Evolutionary conservation across 2,888 invertebrate genomes (phyloP).

Genomic region (Lapara coniferarum): DNA sequence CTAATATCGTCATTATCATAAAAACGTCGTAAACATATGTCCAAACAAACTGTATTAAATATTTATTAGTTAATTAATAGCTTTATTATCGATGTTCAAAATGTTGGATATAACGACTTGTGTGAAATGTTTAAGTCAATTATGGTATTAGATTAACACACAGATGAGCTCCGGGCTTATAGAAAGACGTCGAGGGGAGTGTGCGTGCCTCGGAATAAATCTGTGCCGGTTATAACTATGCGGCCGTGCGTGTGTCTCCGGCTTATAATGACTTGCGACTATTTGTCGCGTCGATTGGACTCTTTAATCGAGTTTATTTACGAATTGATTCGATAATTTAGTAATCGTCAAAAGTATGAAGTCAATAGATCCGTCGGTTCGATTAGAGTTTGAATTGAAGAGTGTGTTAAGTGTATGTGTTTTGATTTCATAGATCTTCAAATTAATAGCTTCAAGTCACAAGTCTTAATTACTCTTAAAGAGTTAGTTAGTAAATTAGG

Average conservation of each 20-base stretch:
- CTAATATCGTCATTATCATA: neutral
- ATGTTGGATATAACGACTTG: conserved; percentile 41
- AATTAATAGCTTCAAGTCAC: no score
- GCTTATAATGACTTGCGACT: conserved; percentile 19
- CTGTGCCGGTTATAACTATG: conserved; percentile 3
- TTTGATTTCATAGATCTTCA: no score
- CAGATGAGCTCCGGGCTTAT: conserved; percentile 62
- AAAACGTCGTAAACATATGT: neutral
- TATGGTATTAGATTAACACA: conserved; percentile 73
- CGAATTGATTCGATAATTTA: neutral
- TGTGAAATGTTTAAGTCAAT: conserved; percentile 45
- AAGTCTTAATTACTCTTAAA: no score
- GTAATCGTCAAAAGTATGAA: no score
- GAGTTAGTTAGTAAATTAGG: no score
- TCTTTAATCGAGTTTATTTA: neutral
- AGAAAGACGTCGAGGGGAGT: conserved; percentile 59
- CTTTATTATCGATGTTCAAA: conserved; percentile 11
- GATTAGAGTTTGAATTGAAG: no score
- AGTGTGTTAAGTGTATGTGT: no score
- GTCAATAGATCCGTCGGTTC: no score
- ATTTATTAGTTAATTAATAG: conserved; percentile 5
- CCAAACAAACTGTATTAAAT: conserved; percentile 3
- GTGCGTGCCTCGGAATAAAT: conserved; percentile 74
- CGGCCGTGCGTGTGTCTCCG: neutral
- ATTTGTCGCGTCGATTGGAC: neutral